Percentiles rank a stretch among this genome's conserved stretches.
These are phyloP conservation scores for Creontiades dilutus DNA, from an alignment of 2,888 invertebrate genomes.

Conservation along the genomic window DNA sequence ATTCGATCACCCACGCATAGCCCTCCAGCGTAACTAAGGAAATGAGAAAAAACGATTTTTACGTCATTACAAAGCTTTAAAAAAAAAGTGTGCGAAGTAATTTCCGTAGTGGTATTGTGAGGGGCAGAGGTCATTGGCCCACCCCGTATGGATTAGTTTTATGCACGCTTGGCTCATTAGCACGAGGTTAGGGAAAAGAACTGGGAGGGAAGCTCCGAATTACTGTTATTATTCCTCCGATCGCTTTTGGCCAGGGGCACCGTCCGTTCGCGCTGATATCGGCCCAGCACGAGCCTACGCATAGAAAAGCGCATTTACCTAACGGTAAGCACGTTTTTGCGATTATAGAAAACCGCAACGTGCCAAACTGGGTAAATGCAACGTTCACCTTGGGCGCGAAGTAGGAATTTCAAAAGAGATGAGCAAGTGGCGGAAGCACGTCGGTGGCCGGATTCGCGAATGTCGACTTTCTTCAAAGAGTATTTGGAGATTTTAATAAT, in stretches of 20 bases:
- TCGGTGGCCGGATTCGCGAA: no score
- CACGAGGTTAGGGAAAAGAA: neutral
- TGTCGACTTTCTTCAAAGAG: no score
- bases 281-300: neutral
- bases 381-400: neutral
- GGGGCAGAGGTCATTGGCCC: slow-evolving; percentile 17
- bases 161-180: slow-evolving; percentile 36
- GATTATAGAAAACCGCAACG: neutral
- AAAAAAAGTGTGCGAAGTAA: slow-evolving; percentile 39
- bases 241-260: slow-evolving; percentile 7
- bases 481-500: no score
- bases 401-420: neutral
- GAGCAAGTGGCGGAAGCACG: no score
- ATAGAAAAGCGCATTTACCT: slow-evolving; percentile 4
- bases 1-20: slow-evolving; percentile 30
- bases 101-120: slow-evolving; percentile 30
- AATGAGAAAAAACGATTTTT: slow-evolving; percentile 15
- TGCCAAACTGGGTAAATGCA: neutral
- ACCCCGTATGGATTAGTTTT: slow-evolving; percentile 2
- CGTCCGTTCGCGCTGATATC: neutral
- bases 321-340: neutral
- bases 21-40: neutral
- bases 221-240: slow-evolving; percentile 20
- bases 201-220: neutral
- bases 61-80: neutral